Percentiles rank a stretch among this genome's conserved stretches.
phyloP scores from a whole-genome alignment of 2,113 vertebrate species.

The Chascanopsetta lugubris region DNA sequence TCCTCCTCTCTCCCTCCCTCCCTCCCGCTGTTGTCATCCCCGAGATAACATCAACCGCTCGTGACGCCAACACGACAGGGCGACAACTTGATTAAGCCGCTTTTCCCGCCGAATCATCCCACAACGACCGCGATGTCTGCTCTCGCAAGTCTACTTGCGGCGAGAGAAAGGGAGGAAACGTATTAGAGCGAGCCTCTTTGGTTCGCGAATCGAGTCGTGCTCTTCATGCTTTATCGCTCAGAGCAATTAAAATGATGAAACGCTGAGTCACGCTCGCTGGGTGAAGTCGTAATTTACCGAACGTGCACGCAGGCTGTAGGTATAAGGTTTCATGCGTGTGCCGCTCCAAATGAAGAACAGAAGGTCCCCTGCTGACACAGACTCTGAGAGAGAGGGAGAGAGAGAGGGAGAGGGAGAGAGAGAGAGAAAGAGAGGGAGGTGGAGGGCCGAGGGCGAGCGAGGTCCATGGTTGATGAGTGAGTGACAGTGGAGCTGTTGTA shows the following conservation, averaged over 20 bases:
- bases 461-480: slow-evolving; percentile 22
- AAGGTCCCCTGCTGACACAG: slow-evolving; percentile 39
- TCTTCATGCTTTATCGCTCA: slow-evolving; percentile 17
- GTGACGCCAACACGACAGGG: neutral
- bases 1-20: neutral
- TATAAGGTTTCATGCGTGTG: slow-evolving; percentile 39
- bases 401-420: neutral
- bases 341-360: slow-evolving; percentile 56
- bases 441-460: neutral
- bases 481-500: slow-evolving; percentile 4
- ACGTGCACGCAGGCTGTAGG: slow-evolving; percentile 21
- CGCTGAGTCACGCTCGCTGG: neutral
- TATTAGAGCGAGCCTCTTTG: neutral
- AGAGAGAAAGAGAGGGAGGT: neutral
- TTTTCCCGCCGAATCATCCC: neutral
- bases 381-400: neutral
- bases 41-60: neutral
- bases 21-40: neutral
- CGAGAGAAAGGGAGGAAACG: neutral
- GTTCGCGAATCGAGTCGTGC: neutral
- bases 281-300: slow-evolving; percentile 38
- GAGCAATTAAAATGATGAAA: slow-evolving; percentile 37
- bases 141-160: neutral
- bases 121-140: neutral
- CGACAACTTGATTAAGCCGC: neutral